phyloP scores from a whole-genome alignment of 2,113 vertebrate genomes.

The Barnardius zonarius region DNA sequence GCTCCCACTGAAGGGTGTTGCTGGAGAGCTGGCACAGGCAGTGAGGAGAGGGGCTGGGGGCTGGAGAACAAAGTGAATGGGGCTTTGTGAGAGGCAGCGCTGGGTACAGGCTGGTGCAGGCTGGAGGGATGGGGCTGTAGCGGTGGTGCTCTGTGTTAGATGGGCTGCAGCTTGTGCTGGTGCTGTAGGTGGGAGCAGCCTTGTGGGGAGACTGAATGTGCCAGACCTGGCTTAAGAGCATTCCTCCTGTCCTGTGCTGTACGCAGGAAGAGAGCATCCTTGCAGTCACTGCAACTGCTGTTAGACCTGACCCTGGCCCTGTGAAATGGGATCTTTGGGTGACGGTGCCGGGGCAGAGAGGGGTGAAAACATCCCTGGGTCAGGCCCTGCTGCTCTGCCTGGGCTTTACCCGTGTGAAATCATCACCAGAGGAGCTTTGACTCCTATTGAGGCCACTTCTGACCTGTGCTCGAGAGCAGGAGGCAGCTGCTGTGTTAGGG shows the following conservation, averaged over 20 bases:
- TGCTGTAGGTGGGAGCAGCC: neutral
- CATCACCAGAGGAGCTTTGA: no score
- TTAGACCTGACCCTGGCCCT: no score
- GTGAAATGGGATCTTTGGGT: neutral
- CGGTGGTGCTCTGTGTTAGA: no score
- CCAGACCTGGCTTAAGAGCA: neutral
- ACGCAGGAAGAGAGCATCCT: neutral
- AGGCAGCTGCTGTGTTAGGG: no score
- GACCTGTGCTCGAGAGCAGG: no score
- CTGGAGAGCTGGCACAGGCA: neutral
- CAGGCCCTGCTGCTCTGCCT: neutral
- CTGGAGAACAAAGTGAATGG: neutral
- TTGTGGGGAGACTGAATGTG: neutral
- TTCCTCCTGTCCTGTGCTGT: rapidly evolving
- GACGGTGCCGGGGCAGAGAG: neutral
- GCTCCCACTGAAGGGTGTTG: neutral
- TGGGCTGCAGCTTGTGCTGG: rapidly evolving
- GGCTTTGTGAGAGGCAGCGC: neutral
- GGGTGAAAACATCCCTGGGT: neutral
- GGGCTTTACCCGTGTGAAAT: rapidly evolving
- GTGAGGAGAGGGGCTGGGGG: neutral
- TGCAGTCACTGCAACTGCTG: neutral
- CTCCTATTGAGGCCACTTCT: neutral
- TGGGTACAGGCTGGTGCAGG: no score
- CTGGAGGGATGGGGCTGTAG: neutral